Percentiles rank a stretch among this genome's conserved stretches.
Conservation (phyloP, 2,113 vertebrate species). For the Gavialis gangeticus region DNA sequence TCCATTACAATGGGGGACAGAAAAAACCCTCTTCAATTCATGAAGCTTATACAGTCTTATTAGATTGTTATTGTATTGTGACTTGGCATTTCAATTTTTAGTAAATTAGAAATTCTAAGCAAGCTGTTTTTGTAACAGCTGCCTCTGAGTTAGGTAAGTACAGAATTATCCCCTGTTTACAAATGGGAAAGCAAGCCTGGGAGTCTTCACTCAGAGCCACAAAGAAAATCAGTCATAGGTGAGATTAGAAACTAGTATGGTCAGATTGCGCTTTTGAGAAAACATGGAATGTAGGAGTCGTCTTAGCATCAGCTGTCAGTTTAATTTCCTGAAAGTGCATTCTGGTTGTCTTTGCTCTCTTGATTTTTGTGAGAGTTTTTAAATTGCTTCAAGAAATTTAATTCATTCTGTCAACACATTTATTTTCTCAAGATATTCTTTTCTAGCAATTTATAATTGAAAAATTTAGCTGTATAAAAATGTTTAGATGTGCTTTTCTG, state of each 20-base stretch:
- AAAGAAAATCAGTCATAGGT: not conserved
- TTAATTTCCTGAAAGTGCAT: not conserved
- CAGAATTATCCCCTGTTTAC: not conserved
- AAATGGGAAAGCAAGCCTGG: not conserved
- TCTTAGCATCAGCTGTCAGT: not conserved
- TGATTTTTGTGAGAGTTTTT: not conserved
- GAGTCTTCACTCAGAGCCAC: not conserved
- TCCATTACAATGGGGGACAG: not conserved
- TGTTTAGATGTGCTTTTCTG: not conserved
- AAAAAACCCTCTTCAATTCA: not conserved
- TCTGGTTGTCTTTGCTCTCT: not conserved
- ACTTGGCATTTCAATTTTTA: not conserved
- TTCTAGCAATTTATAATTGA: not conserved
- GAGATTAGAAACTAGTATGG: not conserved
- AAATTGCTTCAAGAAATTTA: not conserved
- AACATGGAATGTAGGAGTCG: not conserved
- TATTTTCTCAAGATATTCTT: not conserved
- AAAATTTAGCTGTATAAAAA: not conserved
- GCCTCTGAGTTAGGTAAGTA: not conserved
- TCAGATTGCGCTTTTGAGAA: not conserved
- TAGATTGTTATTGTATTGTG: not conserved
- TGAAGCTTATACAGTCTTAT: not conserved
- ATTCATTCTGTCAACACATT: not conserved
- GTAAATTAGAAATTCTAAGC: no score
- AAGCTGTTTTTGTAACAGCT: not conserved